Percentiles rank a stretch among this genome's conserved stretches.
Evolutionary conservation across 2,113 vertebrate species (phyloP).

Genomic region (Arothron firmamentum): DNA sequence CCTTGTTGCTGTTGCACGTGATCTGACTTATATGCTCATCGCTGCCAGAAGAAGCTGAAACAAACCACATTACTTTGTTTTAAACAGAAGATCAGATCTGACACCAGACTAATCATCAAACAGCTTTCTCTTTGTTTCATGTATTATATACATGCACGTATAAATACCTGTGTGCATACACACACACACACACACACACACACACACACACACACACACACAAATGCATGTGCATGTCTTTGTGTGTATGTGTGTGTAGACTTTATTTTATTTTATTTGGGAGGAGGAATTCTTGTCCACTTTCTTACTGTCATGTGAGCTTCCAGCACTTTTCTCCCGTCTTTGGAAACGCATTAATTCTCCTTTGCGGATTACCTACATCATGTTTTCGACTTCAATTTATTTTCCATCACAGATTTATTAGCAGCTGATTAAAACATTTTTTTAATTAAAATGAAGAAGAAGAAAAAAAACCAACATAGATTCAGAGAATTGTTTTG

Average conservation of each 20-base stretch:
- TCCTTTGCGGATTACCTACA: too few species aligned
- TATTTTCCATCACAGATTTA: too few species aligned
- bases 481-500: not conserved
- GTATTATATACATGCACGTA: not conserved
- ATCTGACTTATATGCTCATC: conserved; percentile 7
- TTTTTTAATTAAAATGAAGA: too few species aligned
- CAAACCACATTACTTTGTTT: not conserved
- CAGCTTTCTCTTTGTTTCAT: not conserved
- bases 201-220: not conserved
- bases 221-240: not conserved
- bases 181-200: not conserved
- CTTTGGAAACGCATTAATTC: too few species aligned
- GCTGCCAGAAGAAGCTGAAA: not conserved
- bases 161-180: not conserved
- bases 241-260: too few species aligned
- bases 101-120: not conserved
- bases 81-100: not conserved
- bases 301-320: too few species aligned
- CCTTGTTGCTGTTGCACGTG: not conserved
- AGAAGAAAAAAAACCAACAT: not conserved
- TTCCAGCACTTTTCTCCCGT: too few species aligned
- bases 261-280: too few species aligned
- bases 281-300: too few species aligned
- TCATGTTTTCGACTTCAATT: too few species aligned
- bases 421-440: too few species aligned